These are phyloP conservation scores for Tortricodes alternella DNA, from an alignment of 2,888 invertebrate genomes.

Conservation along the genomic window DNA sequence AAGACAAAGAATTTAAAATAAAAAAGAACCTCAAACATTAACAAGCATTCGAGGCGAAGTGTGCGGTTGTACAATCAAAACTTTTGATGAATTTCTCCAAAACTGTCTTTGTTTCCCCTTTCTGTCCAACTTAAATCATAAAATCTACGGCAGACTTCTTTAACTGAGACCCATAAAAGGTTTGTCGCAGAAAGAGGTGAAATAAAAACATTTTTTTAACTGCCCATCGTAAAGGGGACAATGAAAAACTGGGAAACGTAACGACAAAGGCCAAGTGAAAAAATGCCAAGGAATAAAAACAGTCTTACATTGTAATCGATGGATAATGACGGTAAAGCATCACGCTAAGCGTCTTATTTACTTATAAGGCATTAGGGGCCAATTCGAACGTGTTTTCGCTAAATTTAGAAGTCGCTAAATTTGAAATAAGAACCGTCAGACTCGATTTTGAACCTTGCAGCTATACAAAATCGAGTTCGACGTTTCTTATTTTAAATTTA, in stretches of 20 bases:
- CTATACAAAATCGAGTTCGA: no score
- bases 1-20: conserved; percentile 41
- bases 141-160: conserved; percentile 59
- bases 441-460: no score
- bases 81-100: conserved; percentile 77
- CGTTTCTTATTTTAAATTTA: no score
- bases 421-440: no score
- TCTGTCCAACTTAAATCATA: conserved; percentile 72
- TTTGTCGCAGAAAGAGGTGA: conserved; percentile 47
- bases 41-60: conserved; percentile 60
- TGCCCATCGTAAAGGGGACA: conserved; percentile 26
- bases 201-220: conserved; percentile 46
- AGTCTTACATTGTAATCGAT: neutral
- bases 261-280: neutral
- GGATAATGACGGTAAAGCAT: no score
- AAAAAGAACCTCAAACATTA: conserved; percentile 61
- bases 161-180: conserved; percentile 53
- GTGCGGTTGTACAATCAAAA: conserved; percentile 78
- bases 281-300: neutral
- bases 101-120: conserved; percentile 77
- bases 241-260: conserved; percentile 19
- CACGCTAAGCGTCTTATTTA: no score
- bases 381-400: no score
- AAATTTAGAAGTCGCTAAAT: no score
- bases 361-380: no score